Percentiles rank a stretch among this genome's conserved stretches.
phyloP scores from a whole-genome alignment of 2,888 invertebrate genomes.

The Silvanus unidentatus region DNA sequence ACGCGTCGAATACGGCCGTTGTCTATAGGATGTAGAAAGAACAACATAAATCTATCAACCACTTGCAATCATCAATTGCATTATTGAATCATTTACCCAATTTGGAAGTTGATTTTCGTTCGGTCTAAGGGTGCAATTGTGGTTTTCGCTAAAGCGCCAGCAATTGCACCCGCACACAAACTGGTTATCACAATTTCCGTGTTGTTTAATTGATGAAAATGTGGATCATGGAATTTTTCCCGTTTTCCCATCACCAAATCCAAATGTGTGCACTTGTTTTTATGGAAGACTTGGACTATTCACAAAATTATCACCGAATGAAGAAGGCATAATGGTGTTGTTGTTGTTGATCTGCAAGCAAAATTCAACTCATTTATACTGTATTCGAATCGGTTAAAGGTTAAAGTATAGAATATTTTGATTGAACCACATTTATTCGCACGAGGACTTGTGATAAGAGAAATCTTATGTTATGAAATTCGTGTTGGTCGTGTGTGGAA shows the following conservation, averaged over 20 bases:
- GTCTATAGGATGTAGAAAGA: slow-evolving; percentile 43
- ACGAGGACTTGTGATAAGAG: too few relatives aligned
- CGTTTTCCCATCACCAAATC: slow-evolving; percentile 25
- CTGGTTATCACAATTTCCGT: slow-evolving; percentile 69
- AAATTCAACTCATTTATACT: too few relatives aligned
- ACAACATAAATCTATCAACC: slow-evolving; percentile 1
- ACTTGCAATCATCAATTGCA: background rate
- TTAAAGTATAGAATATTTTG: too few relatives aligned
- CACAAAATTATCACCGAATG: slow-evolving; percentile 5
- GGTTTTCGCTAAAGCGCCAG: slow-evolving; percentile 94
- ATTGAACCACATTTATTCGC: too few relatives aligned
- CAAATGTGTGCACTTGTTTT: background rate
- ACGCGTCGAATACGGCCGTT: slow-evolving; percentile 64
- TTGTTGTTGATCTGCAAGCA: slow-evolving; percentile 8
- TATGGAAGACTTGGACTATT: slow-evolving; percentile 1
- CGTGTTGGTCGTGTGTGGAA: background rate
- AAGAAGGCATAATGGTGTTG: too few relatives aligned
- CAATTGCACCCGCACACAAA: slow-evolving; percentile 83
- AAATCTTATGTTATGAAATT: background rate
- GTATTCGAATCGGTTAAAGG: too few relatives aligned
- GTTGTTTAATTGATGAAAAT: slow-evolving; percentile 43
- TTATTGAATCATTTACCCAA: slow-evolving; percentile 54
- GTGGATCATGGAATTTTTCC: slow-evolving; percentile 17
- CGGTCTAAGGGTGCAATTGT: slow-evolving; percentile 95
- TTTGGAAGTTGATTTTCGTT: slow-evolving; percentile 98